Base-by-base conservation (phyloP, 2,888 invertebrate species). In the Eupsilia transversa region DNA sequence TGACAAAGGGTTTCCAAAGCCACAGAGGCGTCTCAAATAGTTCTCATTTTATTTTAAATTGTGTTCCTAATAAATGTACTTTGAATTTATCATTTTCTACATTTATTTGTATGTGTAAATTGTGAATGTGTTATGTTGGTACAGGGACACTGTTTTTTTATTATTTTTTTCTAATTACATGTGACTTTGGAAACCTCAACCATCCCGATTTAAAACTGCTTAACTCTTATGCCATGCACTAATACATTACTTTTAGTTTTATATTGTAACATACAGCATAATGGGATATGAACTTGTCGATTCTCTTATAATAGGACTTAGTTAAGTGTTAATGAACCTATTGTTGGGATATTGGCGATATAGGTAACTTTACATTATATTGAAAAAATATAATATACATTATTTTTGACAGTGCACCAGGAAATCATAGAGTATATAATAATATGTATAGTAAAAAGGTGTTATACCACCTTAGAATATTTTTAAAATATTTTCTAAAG, bases 1-100 rank as follows among this genome's bases (percentile, higher is more conserved):
- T 93, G 94, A 93, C 91, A 89, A 88, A 82, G 91, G 93, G 91
- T 95, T 95, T 96, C 94, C 94, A 94, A 95, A 95, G 95, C 90
- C 93, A 90, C 91, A 87, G 91, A 91, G 89, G 91, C 91, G 93
- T 94, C 93, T 92, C 94, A 93, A 94, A 92, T 90, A 89, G 86
- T 90, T 91, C 91, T 91, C 88, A 89, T 88, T 89, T 90, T 91
- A 87, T 89, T 89, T 90, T 90, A 89, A 87, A 79, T 89, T 93
- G 92, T 94, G 94, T 94, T 94, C 93, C 90, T 92, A 89, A 89
- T 93, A 92, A 93, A 92, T 92, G 92, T 91, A 92, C 91, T 93
- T 89, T 87, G 85, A 83, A 89, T 90, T 92, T 90, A 85, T 87
- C 86, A 88, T 89, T 88, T 90, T 86, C 88, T 89, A 91, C 91